Base-by-base conservation (phyloP, 2,113 vertebrate species). In the Salminus brasiliensis region DNA sequence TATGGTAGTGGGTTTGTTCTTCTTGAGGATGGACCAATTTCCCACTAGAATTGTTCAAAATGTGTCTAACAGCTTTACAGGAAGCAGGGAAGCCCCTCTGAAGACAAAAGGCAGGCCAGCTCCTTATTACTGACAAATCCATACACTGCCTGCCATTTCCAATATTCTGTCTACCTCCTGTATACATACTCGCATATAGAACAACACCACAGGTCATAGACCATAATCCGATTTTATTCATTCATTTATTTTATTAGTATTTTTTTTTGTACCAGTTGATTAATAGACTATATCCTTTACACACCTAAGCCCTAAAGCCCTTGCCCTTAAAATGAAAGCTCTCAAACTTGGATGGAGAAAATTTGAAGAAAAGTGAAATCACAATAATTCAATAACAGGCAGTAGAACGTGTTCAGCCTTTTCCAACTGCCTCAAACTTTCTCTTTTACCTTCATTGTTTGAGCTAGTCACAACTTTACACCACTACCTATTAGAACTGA, bases 211-310 rank as follows among this genome's bases (percentile, higher is more conserved):
- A 5, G 47, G 4, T 5, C 47, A 16, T n/a, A 52, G 47, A 6
- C 47, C 23, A 55, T 21, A 55, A 55, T 55, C 52, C 8, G 52
- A 55, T 55, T 53, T 53, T 3, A 23, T 10, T 16, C 4, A 53
- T 23, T 25, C 5, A 25, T 55, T 11, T n/a, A n/a, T n/a, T n/a
- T n/a, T 41, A n/a, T n/a, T n/a, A n/a, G n/a, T n/a, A n/a, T 10
- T 41, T 41, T 41, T 41, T 10, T 41, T 41, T 41, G 4, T 41
- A 41, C 47, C 27, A 10, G 18, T 68, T 71, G 73, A 71, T 63
- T 70, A 70, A 53, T 84, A 84, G 69, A 13, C 36, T 73, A 69
- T 57, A 39, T 72, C 74, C 75, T 55, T 63, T 68, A 65, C 32
- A 45, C 41, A 41, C 66, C 77, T 39, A 55, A 69, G 70, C 55